Conservation (phyloP, 1,140 invertebrate species). For the Cherax destructor region DNA sequence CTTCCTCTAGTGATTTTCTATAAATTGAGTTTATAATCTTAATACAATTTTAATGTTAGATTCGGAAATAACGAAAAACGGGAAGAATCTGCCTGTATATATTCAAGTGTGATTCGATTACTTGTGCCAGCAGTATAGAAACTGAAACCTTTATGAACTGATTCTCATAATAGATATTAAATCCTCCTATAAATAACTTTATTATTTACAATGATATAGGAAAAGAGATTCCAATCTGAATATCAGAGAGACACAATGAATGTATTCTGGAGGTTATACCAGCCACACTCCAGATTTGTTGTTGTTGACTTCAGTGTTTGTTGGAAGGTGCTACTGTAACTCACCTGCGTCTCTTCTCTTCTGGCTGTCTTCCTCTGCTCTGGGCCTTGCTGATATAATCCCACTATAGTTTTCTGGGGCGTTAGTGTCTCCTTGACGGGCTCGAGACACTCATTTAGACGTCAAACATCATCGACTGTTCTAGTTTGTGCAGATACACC, state of each 20-base stretch:
- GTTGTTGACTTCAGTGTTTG: background rate
- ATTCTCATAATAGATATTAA: constrained; percentile 28
- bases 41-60: background rate
- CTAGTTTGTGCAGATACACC: too few relatives aligned
- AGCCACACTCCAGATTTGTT: constrained; percentile 1
- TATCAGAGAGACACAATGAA: background rate
- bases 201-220: background rate
- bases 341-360: too few relatives aligned
- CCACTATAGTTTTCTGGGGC: too few relatives aligned
- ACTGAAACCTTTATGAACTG: background rate
- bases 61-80: background rate
- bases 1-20: background rate
- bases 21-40: background rate
- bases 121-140: background rate
- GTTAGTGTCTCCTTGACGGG: too few relatives aligned
- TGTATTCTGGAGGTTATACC: background rate
- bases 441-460: too few relatives aligned
- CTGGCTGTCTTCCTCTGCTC: too few relatives aligned
- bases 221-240: background rate
- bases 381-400: too few relatives aligned
- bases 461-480: too few relatives aligned
- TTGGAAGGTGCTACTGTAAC: background rate
- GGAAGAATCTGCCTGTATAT: background rate
- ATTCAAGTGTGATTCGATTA: background rate
- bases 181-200: background rate